phyloP scores from a whole-genome alignment of 64 coral and sea anemone genomes.

The Trachythela sp. region DNA sequence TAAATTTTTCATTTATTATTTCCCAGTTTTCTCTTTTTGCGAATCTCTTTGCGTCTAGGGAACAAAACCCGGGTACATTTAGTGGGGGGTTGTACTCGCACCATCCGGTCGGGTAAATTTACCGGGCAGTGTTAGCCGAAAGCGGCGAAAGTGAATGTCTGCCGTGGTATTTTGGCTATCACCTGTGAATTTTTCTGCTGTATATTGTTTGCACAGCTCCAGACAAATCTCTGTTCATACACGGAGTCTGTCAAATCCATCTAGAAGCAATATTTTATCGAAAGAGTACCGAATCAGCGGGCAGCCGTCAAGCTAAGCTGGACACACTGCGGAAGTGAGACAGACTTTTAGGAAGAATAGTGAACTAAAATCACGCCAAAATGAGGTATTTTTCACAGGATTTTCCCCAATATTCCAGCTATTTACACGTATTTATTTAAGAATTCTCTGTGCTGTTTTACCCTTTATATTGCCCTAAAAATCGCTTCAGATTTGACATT shows the following conservation, averaged over 20 bases:
- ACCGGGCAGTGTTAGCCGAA: neutral
- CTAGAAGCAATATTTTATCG: neutral
- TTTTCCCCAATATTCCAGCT: neutral
- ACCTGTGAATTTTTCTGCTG: neutral
- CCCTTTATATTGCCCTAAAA: neutral
- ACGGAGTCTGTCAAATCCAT: neutral
- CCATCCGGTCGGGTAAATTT: neutral
- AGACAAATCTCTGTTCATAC: neutral
- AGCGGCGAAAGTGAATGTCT: neutral
- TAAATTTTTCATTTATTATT: no score
- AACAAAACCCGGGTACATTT: neutral
- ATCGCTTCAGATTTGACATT: neutral
- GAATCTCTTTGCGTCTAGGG: neutral
- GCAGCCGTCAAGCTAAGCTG: neutral
- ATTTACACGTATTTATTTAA: neutral
- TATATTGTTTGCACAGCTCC: neutral
- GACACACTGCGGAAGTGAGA: neutral
- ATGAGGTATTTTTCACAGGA: neutral
- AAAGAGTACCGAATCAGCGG: neutral
- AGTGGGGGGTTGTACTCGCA: neutral
- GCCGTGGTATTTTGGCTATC: neutral
- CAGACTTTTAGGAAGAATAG: neutral
- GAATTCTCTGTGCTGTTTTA: neutral
- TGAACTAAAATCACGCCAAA: neutral
- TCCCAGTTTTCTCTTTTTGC: neutral